A percentile compares a stretch with the other conserved stretches of the same genome.
These are phyloP conservation scores for Phoxinus phoxinus DNA, from an alignment of 2,113 vertebrate genomes.

Conservation along the genomic window DNA sequence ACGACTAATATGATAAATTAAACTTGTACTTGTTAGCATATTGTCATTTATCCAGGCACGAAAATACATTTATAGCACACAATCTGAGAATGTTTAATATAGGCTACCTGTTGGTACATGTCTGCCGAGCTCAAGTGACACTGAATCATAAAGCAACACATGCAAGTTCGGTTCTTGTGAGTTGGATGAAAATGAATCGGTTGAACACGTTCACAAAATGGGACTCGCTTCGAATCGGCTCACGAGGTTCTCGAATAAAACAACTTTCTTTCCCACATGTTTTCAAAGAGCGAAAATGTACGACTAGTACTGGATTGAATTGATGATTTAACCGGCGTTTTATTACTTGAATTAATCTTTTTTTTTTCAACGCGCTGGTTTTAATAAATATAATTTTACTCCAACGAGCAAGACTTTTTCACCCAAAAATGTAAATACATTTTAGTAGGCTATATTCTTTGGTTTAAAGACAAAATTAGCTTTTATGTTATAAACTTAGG, in stretches of 20 bases:
- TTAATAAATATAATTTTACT: not conserved
- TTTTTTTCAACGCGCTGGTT: not conserved
- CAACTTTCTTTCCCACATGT: not conserved
- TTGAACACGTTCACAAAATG: not conserved
- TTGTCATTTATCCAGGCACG: not conserved
- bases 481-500: not conserved
- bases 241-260: not conserved
- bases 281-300: not conserved
- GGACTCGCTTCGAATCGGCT: not conserved
- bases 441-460: not conserved
- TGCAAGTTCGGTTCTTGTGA: not conserved
- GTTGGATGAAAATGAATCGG: conserved; percentile 2
- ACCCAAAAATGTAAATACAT: not conserved
- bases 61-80: not conserved
- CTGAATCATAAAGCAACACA: not conserved
- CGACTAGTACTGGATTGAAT: not conserved
- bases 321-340: not conserved
- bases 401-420: not conserved
- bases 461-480: not conserved
- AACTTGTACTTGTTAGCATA: not conserved
- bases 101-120: conserved; percentile 24
- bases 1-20: not conserved
- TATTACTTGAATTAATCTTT: not conserved
- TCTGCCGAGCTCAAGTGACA: not conserved
- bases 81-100: not conserved